Evolutionary conservation across 2,888 invertebrate species (phyloP).

Genomic region (Rhagonycha lutea): DNA sequence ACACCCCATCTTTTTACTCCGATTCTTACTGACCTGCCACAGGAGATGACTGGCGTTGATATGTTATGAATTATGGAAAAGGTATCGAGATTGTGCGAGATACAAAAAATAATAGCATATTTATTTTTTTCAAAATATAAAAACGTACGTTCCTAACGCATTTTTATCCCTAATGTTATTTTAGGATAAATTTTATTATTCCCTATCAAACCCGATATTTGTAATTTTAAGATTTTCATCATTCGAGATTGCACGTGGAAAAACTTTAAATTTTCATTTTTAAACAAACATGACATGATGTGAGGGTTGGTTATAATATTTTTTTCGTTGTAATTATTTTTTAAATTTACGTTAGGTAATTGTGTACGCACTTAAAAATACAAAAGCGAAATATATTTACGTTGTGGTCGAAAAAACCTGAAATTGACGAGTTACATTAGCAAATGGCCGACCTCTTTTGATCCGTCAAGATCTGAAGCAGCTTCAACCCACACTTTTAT

Average conservation of each 20-base stretch:
- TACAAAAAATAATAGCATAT: constrained; percentile 27
- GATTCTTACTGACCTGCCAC: constrained; percentile 45
- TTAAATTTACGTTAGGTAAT: not conserved
- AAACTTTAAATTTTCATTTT: not conserved
- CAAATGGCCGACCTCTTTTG: constrained; percentile 46
- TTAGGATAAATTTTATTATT: not conserved
- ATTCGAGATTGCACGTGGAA: not conserved
- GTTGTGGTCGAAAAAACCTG: constrained; percentile 37
- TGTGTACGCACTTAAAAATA: constrained; percentile 40
- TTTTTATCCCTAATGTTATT: not conserved
- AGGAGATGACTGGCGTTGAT: constrained; percentile 41
- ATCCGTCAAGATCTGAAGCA: constrained; percentile 20
- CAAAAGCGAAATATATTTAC: constrained; percentile 42
- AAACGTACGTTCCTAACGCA: not conserved
- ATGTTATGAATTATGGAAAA: constrained; percentile 48
- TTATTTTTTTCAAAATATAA: constrained; percentile 19
- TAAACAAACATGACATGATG: not conserved
- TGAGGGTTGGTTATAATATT: not conserved
- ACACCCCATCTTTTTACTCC: constrained; percentile 37
- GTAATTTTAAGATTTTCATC: not conserved
- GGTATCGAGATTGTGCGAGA: constrained; percentile 39
- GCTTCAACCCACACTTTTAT: constrained; percentile 24
- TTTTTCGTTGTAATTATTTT: not conserved
- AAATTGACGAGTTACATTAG: constrained; percentile 55
- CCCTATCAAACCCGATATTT: not conserved